Percentiles rank a stretch among this genome's conserved stretches.
Evolutionary conservation across 1,140 invertebrate species (phyloP).

Genomic region (Cryptotermes secundus): DNA sequence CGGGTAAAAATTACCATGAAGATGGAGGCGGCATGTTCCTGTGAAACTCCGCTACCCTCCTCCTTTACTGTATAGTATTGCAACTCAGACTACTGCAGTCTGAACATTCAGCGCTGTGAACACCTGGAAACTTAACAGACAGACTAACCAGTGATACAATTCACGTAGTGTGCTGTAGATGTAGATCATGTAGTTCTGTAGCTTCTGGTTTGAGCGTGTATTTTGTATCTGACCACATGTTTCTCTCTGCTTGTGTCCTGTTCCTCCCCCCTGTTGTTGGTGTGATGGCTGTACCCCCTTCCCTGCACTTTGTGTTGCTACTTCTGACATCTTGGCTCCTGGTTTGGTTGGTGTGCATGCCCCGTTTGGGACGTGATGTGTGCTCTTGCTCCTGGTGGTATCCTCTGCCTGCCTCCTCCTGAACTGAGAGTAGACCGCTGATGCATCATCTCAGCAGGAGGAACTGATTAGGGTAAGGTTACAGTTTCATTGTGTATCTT

Average conservation of each 20-base stretch:
- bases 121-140: no score
- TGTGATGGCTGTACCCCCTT: not conserved
- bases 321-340: not conserved
- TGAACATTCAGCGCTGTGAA: no score
- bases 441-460: not conserved
- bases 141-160: no score
- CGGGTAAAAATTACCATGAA: no score
- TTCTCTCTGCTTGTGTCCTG: not conserved
- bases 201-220: not conserved
- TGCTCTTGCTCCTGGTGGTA: not conserved
- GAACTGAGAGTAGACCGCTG: not conserved
- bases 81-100: no score
- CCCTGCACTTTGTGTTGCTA: not conserved
- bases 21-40: no score
- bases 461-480: conserved; percentile 22
- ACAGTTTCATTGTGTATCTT: conserved; percentile 21
- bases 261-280: not conserved
- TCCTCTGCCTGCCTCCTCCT: not conserved
- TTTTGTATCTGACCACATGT: not conserved
- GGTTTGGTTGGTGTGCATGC: not conserved
- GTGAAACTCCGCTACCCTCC: no score
- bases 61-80: no score
- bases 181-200: no score
- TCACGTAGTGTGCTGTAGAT: no score
- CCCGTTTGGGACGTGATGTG: not conserved